A percentile compares a stretch with the other conserved stretches of the same genome.
These are phyloP conservation scores for Dolichomitus sp. DNA, from an alignment of 2,888 invertebrate species.

Conservation along the genomic window DNA sequence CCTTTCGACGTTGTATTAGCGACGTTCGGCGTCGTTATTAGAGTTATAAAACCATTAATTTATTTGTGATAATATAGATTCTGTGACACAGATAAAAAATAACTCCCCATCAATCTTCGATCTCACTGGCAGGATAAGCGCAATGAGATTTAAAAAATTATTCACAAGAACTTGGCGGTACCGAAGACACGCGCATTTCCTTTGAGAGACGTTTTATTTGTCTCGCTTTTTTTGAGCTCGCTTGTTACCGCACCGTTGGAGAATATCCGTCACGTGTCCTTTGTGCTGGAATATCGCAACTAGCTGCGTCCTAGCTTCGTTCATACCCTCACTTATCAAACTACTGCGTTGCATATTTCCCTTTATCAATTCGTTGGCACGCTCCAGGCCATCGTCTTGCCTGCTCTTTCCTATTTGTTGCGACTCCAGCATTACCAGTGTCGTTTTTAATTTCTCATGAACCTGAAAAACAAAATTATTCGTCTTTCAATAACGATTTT, in stretches of 20 bases:
- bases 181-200: slow-evolving; percentile 15
- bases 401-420: slow-evolving; percentile 79
- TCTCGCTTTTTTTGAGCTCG: slow-evolving; percentile 97
- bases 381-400: slow-evolving; percentile 82
- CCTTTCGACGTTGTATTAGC: slow-evolving; percentile 71
- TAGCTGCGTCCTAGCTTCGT: slow-evolving; percentile 95
- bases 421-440: slow-evolving; percentile 81
- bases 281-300: slow-evolving; percentile 97
- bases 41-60: slow-evolving; percentile 82
- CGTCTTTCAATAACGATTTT: background rate
- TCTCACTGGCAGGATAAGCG: slow-evolving; percentile 56
- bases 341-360: slow-evolving; percentile 98
- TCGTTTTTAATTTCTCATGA: slow-evolving; percentile 83
- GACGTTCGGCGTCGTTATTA: slow-evolving; percentile 71
- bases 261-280: slow-evolving; percentile 95
- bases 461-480: slow-evolving; percentile 74
- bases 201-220: slow-evolving; percentile 85
- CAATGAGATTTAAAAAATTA: slow-evolving; percentile 59
- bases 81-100: slow-evolving; percentile 81
- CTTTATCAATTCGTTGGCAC: slow-evolving; percentile 88
- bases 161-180: slow-evolving; percentile 56
- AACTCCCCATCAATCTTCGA: slow-evolving; percentile 70
- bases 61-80: slow-evolving; percentile 79
- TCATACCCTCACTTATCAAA: slow-evolving; percentile 96
- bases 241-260: slow-evolving; percentile 96